These are phyloP conservation scores for Heterodera filipjevi DNA, from an alignment of 2,888 invertebrate species.

Conservation along the genomic window DNA sequence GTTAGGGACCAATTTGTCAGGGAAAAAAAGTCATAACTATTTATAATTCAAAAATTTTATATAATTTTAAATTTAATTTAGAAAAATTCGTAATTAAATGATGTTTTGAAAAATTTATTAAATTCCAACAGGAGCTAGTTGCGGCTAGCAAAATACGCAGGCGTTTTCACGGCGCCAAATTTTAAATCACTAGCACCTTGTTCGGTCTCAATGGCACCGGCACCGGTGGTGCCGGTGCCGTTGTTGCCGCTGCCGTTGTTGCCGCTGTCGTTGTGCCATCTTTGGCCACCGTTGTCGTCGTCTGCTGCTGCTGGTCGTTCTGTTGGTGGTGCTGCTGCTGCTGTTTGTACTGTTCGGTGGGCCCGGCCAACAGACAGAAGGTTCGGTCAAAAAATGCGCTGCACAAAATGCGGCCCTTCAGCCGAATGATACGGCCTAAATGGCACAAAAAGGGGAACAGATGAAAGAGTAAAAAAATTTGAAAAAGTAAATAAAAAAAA, in stretches of 20 bases:
- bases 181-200: conserved; percentile 13
- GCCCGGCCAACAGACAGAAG: conserved; percentile 86
- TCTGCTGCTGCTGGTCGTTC: conserved; percentile 11
- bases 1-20: too few relatives aligned
- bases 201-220: not conserved
- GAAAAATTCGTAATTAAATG: too few relatives aligned
- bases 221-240: not conserved
- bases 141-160: too few relatives aligned
- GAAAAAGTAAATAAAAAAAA: not conserved
- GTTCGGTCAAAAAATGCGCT: conserved; percentile 95
- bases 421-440: conserved; percentile 88
- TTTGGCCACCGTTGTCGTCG: conserved; percentile 69
- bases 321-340: conserved; percentile 35
- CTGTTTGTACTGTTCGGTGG: conserved; percentile 84
- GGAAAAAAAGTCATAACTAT: too few relatives aligned
- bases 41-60: too few relatives aligned
- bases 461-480: not conserved
- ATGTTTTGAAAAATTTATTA: too few relatives aligned
- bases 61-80: too few relatives aligned
- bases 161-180: too few relatives aligned
- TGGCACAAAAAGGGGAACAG: conserved; percentile 44
- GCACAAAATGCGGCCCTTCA: conserved; percentile 90
- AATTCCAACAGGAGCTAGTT: too few relatives aligned
- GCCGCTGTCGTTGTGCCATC: conserved; percentile 68
- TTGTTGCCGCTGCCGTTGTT: not conserved